Base-by-base conservation (phyloP, 2,797 vertebrate genomes). In the Pterois miles region DNA sequence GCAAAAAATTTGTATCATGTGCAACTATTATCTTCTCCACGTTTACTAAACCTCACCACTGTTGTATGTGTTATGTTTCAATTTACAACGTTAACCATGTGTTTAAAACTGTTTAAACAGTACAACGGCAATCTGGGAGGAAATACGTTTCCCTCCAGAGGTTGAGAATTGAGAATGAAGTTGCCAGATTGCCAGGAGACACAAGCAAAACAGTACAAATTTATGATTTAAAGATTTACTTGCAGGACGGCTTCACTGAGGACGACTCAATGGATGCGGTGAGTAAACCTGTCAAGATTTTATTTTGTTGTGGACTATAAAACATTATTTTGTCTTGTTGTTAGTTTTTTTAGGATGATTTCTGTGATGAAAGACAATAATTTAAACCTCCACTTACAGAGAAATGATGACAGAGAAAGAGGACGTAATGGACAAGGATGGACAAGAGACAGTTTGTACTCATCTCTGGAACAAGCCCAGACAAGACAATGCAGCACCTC, bases 391-490 rank as follows among this genome's bases (percentile, higher is more conserved):
- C 9, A 5, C 25, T 63, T 50, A 16, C n/a, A 2, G 13, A 40
- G 7, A 74, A 71, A 43, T 1, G 6, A 4, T 31, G n/a, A 65
- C 9, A 34, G 60, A 68, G 5, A 54, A 18, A 33, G 8, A 62
- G 11, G 20, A 40, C 23, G 13, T 8, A 14, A 70, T 33, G 8
- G 43, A 64, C 27, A 53, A 38, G 29, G 38, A 63, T 60, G 71
- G 76, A 77, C 69, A 59, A 56, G 36, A 56, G 7, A 73, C 76
- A 74, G 67, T 66, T 82, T 67, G 72, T 82, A 43, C 76, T 86
- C 63, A 73, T 77, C 48, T 76, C 56, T 57, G 27, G 64, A 25
- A 91, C 84, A 86, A 86, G 80, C 68, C 64, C 71, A 69, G 85
- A 77, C 85, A 78, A 76, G 82, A 86, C 70, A 83, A 84, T 74